Evolutionary conservation across 2,113 vertebrate species (phyloP).

Genomic region (Misgurnus anguillicaudatus): DNA sequence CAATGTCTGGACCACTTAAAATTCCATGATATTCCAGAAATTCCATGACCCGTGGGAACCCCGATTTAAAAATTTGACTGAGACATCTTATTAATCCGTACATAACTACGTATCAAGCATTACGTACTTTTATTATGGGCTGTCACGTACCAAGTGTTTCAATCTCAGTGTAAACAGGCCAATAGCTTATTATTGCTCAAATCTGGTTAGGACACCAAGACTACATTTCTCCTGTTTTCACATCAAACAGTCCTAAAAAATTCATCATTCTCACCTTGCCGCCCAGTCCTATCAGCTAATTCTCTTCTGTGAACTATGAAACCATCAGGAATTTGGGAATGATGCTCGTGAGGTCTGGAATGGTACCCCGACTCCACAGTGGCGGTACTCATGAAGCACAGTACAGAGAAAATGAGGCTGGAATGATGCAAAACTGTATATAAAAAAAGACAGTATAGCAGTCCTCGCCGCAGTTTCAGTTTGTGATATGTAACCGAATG

Average conservation of each 20-base stretch:
- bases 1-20: too few relatives aligned
- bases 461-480: conserved; percentile 24
- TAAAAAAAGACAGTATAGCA: background rate
- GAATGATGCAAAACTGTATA: conserved; percentile 37
- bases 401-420: conserved; percentile 72
- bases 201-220: conserved; percentile 15
- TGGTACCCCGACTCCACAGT: conserved; percentile 74
- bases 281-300: conserved; percentile 18
- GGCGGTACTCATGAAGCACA: conserved; percentile 64
- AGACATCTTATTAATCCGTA: background rate
- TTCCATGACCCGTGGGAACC: too few relatives aligned
- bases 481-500: background rate
- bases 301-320: conserved; percentile 3
- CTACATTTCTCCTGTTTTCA: conserved; percentile 27
- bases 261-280: background rate
- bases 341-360: conserved; percentile 44
- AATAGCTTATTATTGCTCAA: background rate
- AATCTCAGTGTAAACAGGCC: background rate
- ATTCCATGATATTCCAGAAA: too few relatives aligned
- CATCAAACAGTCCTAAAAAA: conserved; percentile 35
- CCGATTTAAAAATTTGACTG: too few relatives aligned
- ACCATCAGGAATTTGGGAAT: conserved; percentile 28
- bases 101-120: too few relatives aligned
- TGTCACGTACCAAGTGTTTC: too few relatives aligned
- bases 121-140: too few relatives aligned